phyloP scores from a whole-genome alignment of 2,797 vertebrate species.

The Helostoma temminkii region DNA sequence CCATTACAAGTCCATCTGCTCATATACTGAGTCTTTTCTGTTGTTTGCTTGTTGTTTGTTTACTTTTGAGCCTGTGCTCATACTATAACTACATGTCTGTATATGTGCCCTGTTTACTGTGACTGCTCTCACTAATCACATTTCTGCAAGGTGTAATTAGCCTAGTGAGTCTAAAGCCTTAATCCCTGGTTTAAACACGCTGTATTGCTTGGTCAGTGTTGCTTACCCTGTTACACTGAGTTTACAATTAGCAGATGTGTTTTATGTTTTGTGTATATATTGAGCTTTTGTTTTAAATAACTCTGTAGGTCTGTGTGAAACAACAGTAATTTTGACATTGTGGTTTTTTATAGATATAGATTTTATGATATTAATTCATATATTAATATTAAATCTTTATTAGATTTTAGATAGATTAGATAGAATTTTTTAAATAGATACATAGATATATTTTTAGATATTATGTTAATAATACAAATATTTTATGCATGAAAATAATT shows the following conservation, averaged over 20 bases:
- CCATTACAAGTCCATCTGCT: constrained; percentile 63
- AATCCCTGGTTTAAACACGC: constrained; percentile 67
- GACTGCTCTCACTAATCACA: constrained; percentile 68
- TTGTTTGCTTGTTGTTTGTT: constrained; percentile 28
- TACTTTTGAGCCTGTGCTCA: constrained; percentile 31
- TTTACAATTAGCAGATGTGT: constrained; percentile 24
- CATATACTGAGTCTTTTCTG: constrained; percentile 9
- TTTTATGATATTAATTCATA: no score
- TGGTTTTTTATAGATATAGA: neutral
- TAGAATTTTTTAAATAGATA: no score
- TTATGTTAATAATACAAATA: neutral
- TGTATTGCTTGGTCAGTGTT: constrained; percentile 66
- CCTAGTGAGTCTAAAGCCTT: constrained; percentile 57
- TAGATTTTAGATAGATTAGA: no score
- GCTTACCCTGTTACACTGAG: constrained; percentile 31
- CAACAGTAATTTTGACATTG: neutral
- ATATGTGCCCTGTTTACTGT: constrained; percentile 50
- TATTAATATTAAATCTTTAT: no score
- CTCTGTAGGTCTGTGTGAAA: neutral
- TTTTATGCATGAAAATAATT: neutral
- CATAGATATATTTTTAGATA: neutral
- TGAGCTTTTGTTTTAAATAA: constrained; percentile 8
- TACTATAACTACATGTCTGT: constrained; percentile 20
- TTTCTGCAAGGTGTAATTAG: constrained; percentile 75
- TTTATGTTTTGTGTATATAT: constrained; percentile 14